phyloP scores from a whole-genome alignment of 2,113 vertebrate genomes.

The Actenoides lindsayi region DNA sequence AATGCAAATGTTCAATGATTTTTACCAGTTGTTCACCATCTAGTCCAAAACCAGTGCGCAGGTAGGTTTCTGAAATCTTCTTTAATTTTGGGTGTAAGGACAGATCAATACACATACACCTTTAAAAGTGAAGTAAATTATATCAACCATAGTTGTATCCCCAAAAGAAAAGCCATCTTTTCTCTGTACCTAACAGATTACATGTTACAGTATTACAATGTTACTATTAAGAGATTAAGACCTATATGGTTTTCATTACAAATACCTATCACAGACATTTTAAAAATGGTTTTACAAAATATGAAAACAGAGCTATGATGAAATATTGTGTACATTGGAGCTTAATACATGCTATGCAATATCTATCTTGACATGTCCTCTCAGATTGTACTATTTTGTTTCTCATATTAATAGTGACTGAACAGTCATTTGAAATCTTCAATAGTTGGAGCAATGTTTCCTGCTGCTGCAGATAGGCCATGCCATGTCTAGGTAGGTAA shows the following conservation, averaged over 20 bases:
- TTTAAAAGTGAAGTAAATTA: neutral
- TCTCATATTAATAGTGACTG: too few species aligned
- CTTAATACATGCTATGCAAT: too few species aligned
- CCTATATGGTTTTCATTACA: neutral
- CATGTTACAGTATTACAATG: neutral
- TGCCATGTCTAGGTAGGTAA: neutral
- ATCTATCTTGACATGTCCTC: too few species aligned
- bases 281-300: too few species aligned
- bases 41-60: constrained; percentile 69
- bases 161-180: neutral
- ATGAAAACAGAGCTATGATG: too few species aligned
- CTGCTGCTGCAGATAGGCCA: neutral
- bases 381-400: too few species aligned
- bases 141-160: neutral
- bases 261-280: neutral
- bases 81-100: constrained; percentile 55
- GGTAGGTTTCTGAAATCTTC: constrained; percentile 66
- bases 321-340: too few species aligned
- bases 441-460: neutral
- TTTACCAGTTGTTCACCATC: constrained; percentile 74
- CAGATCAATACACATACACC: constrained; percentile 62
- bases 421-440: neutral
- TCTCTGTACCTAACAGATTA: neutral
- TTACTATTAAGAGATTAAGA: neutral
- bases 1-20: neutral